Evolutionary conservation across 2,888 invertebrate genomes (phyloP).

Genomic region (Antheraea assamensis): DNA sequence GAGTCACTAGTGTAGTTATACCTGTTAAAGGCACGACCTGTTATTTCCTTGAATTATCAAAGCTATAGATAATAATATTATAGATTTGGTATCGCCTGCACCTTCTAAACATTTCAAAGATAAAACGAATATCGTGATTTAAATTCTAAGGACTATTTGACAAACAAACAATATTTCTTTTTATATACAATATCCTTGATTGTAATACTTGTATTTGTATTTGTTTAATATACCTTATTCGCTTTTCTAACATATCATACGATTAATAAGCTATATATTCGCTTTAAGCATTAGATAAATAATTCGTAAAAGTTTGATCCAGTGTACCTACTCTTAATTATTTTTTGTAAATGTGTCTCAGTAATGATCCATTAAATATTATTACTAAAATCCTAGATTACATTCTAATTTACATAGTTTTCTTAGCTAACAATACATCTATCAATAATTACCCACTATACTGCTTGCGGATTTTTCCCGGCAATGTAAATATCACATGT

Average conservation of each 20-base stretch:
- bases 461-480: background rate
- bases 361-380: background rate
- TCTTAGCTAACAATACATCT: no score
- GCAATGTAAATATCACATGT: background rate
- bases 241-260: background rate
- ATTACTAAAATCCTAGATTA: no score
- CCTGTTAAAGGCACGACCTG: background rate
- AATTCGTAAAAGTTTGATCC: background rate
- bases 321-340: background rate
- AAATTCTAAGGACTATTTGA: constrained; percentile 28
- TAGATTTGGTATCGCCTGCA: background rate
- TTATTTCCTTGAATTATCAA: background rate
- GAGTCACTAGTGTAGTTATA: no score
- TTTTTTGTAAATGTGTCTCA: background rate
- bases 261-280: background rate
- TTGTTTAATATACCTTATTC: background rate
- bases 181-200: background rate
- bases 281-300: constrained; percentile 9
- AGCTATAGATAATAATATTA: background rate
- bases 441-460: background rate
- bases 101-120: constrained; percentile 12
- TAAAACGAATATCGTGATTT: constrained; percentile 34
- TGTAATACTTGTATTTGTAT: background rate
- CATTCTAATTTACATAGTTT: no score
- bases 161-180: constrained; percentile 16